Conservation (phyloP, 2,888 invertebrate species). For the Emesis castigata region DNA sequence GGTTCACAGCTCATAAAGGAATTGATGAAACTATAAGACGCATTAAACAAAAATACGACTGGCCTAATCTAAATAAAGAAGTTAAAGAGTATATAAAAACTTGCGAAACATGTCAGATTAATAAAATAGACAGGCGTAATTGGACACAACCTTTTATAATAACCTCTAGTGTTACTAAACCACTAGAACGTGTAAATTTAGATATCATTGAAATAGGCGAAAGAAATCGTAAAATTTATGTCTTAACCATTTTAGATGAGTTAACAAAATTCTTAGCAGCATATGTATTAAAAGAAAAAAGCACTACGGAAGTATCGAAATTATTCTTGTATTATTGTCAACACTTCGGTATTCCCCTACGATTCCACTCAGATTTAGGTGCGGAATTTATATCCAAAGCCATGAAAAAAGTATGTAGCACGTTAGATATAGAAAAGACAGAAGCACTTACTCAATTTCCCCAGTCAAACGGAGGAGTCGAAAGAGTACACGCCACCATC, state of each 20-base stretch:
- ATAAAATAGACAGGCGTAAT: constrained; percentile 34
- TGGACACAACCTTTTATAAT: constrained; percentile 23
- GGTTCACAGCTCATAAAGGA: constrained; percentile 33
- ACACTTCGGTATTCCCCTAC: background rate
- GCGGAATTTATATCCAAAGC: constrained; percentile 18
- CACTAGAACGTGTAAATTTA: constrained; percentile 18
- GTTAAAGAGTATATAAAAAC: constrained; percentile 36
- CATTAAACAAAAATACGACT: constrained; percentile 36
- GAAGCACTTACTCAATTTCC: constrained; percentile 15
- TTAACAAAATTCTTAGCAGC: constrained; percentile 13
- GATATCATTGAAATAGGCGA: constrained; percentile 21
- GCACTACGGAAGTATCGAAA: constrained; percentile 8
- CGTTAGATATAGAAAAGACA: constrained; percentile 11
- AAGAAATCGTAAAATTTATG: constrained; percentile 2
- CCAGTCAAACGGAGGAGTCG: constrained; percentile 13
- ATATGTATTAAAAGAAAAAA: constrained; percentile 17
- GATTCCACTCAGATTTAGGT: constrained; percentile 8
- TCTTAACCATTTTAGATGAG: constrained; percentile 19
- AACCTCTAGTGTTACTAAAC: constrained; percentile 10
- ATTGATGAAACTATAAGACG: constrained; percentile 33
- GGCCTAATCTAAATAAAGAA: constrained; percentile 39
- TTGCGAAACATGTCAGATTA: constrained; percentile 34
- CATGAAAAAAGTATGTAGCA: background rate
- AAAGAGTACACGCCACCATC: constrained; percentile 14
- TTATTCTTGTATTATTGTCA: background rate